Conservation (phyloP, 1,140 invertebrate genomes). For the Drosophila baimaii region DNA sequence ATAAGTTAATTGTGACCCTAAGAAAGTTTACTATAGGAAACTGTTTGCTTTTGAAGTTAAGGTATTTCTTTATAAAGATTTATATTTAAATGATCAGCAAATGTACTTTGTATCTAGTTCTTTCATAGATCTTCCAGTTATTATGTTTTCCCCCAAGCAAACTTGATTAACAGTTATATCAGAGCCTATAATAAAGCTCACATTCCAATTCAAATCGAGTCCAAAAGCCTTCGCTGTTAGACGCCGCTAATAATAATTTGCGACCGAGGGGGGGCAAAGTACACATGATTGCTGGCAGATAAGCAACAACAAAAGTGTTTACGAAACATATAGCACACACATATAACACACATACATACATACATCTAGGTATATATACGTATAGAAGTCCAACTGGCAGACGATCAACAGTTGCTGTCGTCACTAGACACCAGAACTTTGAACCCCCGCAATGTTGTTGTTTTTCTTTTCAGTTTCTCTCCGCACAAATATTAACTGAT, state of each 20-base stretch:
- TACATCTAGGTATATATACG: background rate
- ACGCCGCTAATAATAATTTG: conserved; percentile 45
- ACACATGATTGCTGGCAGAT: conserved; percentile 45
- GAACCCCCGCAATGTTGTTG: conserved; percentile 1
- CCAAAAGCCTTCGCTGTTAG: conserved; percentile 30
- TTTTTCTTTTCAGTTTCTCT: conserved; percentile 32
- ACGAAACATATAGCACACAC: conserved; percentile 17
- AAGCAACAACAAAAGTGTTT: conserved; percentile 36
- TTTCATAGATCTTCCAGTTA: too few relatives aligned
- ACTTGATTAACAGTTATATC: conserved; percentile 3
- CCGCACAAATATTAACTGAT: background rate
- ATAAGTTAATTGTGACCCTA: background rate
- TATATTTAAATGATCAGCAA: background rate
- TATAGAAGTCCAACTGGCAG: background rate
- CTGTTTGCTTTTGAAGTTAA: too few relatives aligned
- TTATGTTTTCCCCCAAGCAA: background rate
- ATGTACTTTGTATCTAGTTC: background rate
- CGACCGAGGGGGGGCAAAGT: conserved; percentile 62
- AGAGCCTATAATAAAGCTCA: conserved; percentile 6
- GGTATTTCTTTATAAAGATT: background rate
- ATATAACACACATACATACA: too few relatives aligned
- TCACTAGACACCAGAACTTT: conserved; percentile 51
- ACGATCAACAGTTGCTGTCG: conserved; percentile 56
- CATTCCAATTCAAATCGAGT: conserved; percentile 40
- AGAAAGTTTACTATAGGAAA: too few relatives aligned